Evolutionary conservation across 2,797 vertebrate species (phyloP), one percentile per base, ranked within the genome.

Genomic region (Gallinago stenura): DNA sequence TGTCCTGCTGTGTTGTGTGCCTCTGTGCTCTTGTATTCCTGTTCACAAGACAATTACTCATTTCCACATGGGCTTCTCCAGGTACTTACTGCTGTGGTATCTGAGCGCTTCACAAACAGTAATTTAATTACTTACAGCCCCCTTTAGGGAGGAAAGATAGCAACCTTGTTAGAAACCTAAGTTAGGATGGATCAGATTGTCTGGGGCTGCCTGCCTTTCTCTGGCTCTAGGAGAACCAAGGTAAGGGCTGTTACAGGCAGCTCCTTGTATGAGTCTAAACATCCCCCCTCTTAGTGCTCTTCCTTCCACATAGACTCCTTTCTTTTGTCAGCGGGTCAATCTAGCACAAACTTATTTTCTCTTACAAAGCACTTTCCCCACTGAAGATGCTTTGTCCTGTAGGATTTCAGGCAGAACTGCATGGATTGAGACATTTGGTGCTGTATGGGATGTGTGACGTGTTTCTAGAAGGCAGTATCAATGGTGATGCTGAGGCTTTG

Each of bases 381-480:
- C 33, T 72, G 62, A 66, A 57, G 60, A 7, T 2, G 2, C 21
- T 88, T 64, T 60, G 21, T 73, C 48, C 50, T 78, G 11, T 62
- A 25, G 46, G 54, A n/a, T 66, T 81, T 70, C 31, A 31, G 58
- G 60, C 33, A 62, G 62, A 84, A 8, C 61, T 61, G 19, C 1
- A 0, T n/a, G 26, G 50, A 6, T 18, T 6, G 72, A 73, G 56
- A 11, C 1, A 0, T 45, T 66, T 45, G 26, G 41, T 48, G 2
- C 21, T 19, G 10, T 50, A 2, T 5, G 39, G 43, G 58, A 17
- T 57, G 25, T 0, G 0, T 6, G 4, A 1, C 43, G 13, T 31
- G 3, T 72, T 60, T 86, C 77, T 51, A 37, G 72, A n/a, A 56
- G 16, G 21, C 33, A 1, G 60, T 43, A 13, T 28, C 37, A 1